Evolutionary conservation across 2,797 vertebrate species (phyloP).

Genomic region (Acestrorhynchus altus): DNA sequence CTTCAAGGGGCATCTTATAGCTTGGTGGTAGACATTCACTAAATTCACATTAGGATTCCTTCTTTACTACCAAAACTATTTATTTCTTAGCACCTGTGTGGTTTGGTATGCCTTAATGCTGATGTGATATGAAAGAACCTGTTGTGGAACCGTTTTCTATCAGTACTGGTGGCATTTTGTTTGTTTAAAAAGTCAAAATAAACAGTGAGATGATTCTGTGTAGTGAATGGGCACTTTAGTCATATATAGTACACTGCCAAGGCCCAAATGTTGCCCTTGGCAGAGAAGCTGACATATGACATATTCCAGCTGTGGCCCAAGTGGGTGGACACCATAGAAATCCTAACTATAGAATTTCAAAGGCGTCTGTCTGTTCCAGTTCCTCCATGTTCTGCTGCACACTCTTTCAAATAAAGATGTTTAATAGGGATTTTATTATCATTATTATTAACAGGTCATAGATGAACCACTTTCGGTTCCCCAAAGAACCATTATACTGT

Average conservation of each 20-base stretch:
- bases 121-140: not conserved
- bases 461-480: no score
- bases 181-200: not conserved
- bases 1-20: no score
- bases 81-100: no score
- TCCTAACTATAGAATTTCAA: slow-evolving; percentile 6
- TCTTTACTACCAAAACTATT: no score
- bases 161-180: not conserved
- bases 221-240: not conserved
- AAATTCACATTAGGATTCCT: no score
- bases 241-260: not conserved
- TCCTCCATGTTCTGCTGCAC: not conserved
- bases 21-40: no score
- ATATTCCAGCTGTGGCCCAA: slow-evolving; percentile 5
- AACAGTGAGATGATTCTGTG: not conserved
- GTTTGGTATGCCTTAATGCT: not conserved
- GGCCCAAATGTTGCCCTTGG: not conserved
- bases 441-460: no score
- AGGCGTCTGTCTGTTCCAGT: not conserved
- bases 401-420: not conserved
- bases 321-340: slow-evolving; percentile 1
- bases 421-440: not conserved
- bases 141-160: not conserved
- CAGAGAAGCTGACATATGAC: slow-evolving; percentile 13
- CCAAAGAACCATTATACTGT: not conserved